Evolutionary conservation across 2,797 vertebrate species (phyloP), one percentile per base, ranked within the genome.

Genomic region (Pseudochirops cupreus): DNA sequence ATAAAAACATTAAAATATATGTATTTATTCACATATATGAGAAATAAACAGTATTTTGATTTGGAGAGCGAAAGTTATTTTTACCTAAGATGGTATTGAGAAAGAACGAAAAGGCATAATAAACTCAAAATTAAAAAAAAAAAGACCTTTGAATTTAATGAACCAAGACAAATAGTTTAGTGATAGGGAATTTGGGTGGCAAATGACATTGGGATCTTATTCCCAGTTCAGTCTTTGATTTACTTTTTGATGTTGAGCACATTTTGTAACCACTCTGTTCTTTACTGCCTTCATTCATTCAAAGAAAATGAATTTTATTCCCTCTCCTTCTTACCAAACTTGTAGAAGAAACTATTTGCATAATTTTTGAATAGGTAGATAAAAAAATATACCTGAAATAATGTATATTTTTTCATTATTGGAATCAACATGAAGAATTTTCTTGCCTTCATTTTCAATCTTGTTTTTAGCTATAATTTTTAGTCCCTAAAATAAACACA

Each of bases 251-350:
- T 53, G n/a, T 59, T 87, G 56, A 50, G 18, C 92, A 50, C 95
- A 57, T 93, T 96, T 96, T 94, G 50, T 93, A 93, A 94, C 39
- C 58, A 57, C 16, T 96, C 5, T 95, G 96, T 95, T 52, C 92
- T 93, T 90, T 94, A 53, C 50, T 91, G 31, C 1, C n/a, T 96
- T 55, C 93, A 95, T 50, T 90, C 96, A 93, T 57, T 59, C 94
- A 93, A 52, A 91, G 56, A 82, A 56, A 18, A 33, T 95, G 53
- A 90, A 94, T 74, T 59, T 89, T 95, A 21, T 91, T n/a, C 93
- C 74, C 59, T 92, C 92, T 92, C 58, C 93, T 16, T 94, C n/a
- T 96, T 53, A 67, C 92, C 67, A n/a, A 82, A 57, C 56, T 54
- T 56, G 6, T 52, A 56, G 29, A 94, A n/a, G 91, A 59, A n/a